Evolutionary conservation across 2,888 invertebrate species (phyloP).

Genomic region (Sminthurides aquaticus): DNA sequence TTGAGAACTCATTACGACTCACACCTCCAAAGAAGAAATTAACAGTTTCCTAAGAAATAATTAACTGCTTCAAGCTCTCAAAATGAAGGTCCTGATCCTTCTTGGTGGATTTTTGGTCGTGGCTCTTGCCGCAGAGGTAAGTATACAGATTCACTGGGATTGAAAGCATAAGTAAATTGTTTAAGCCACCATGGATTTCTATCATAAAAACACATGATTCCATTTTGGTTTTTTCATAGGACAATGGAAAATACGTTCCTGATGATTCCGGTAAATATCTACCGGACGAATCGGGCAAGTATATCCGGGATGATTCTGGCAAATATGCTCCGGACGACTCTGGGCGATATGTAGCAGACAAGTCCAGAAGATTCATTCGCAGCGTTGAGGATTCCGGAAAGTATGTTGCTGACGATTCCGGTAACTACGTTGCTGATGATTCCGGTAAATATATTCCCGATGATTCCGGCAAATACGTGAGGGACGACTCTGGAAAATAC

Average conservation of each 20-base stretch:
- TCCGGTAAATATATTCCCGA: constrained; percentile 6
- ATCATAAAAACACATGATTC: too few relatives aligned
- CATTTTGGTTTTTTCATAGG: background rate
- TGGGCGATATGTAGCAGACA: constrained; percentile 3
- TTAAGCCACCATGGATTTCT: too few relatives aligned
- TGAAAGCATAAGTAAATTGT: too few relatives aligned
- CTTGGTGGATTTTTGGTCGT: background rate
- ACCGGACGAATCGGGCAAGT: constrained; percentile 1
- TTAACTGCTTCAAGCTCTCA: too few relatives aligned
- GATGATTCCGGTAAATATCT: constrained; percentile 6
- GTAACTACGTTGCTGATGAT: constrained; percentile 7
- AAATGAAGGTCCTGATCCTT: background rate
- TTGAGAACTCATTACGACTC: too few relatives aligned
- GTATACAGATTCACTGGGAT: background rate
- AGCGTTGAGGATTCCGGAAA: constrained; percentile 5
- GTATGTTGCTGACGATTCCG: constrained; percentile 10
- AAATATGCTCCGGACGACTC: constrained; percentile 9
- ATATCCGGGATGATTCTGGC: constrained; percentile 12
- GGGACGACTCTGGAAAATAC: constrained; percentile 6
- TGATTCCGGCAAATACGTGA: constrained; percentile 7
- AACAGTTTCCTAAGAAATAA: too few relatives aligned
- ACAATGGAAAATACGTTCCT: constrained; percentile 9
- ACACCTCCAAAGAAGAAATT: too few relatives aligned
- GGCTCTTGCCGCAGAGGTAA: background rate
- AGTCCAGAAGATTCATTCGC: background rate